phyloP scores from a whole-genome alignment of 2,888 invertebrate genomes.

The Limnephilus auricula region DNA sequence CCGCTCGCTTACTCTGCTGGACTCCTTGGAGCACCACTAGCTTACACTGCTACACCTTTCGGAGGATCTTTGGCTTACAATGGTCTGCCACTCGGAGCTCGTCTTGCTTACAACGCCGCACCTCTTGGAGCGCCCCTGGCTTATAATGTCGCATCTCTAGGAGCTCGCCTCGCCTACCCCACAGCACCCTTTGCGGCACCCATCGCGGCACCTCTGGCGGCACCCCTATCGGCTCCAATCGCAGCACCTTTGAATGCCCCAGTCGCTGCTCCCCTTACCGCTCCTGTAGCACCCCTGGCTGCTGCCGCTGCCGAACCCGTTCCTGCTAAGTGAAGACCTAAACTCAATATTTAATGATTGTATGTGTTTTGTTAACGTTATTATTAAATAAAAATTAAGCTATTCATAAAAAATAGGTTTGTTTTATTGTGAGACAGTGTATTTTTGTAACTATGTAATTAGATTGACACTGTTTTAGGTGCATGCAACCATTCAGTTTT shows the following conservation, averaged over 20 bases:
- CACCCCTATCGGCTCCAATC: conserved; percentile 67
- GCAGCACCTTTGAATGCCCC: conserved; percentile 68
- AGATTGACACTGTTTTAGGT: not conserved
- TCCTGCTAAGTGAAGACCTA: conserved; percentile 52
- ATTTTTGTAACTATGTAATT: not conserved
- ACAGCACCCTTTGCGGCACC: conserved; percentile 66
- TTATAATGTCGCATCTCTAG: conserved; percentile 62
- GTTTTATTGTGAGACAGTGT: not conserved
- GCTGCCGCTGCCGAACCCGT: conserved; percentile 66
- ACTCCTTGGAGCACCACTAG: conserved; percentile 66
- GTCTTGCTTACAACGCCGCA: conserved; percentile 67
- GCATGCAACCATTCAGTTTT: not conserved
- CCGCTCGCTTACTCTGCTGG: conserved; percentile 65
- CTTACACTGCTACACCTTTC: conserved; percentile 65
- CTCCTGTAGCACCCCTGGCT: conserved; percentile 50
- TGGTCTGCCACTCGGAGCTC: conserved; percentile 67
- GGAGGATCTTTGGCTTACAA: not conserved
- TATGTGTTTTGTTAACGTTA: conserved; percentile 30
- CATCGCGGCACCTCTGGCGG: conserved; percentile 63
- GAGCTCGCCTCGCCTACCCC: conserved; percentile 67
- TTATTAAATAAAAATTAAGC: not conserved
- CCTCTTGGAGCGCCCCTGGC: conserved; percentile 67
- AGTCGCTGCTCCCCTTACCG: conserved; percentile 67
- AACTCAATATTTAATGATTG: not conserved
- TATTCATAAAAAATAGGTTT: not conserved